Evolutionary conservation across 2,113 vertebrate species (phyloP).

Genomic region (Elephas maximus): DNA sequence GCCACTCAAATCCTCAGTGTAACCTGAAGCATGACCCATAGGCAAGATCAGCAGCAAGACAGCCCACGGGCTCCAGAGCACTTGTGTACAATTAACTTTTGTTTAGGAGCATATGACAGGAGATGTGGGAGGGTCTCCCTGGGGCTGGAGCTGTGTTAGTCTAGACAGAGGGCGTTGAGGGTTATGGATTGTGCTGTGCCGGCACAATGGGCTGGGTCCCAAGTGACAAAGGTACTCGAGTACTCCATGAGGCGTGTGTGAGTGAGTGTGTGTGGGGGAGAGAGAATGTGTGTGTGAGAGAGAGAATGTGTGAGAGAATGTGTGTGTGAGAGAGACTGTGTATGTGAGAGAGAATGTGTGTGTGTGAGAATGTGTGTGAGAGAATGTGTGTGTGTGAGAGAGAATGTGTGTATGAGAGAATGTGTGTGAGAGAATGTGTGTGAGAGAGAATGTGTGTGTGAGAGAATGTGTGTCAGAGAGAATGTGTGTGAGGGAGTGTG

Average conservation of each 20-base stretch:
- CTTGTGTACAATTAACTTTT: too few species aligned
- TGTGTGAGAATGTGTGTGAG: not conserved
- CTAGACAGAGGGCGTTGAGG: too few species aligned
- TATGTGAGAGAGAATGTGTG: accelerated
- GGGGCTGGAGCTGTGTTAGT: not conserved
- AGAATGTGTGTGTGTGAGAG: too few species aligned
- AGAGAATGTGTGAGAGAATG: too few species aligned
- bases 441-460: too few species aligned
- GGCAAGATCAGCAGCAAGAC: not conserved
- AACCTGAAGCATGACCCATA: not conserved
- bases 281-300: too few species aligned
- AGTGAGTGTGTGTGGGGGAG: not conserved
- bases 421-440: too few species aligned
- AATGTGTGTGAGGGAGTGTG: too few species aligned
- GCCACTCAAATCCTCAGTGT: accelerated
- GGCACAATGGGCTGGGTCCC: not conserved
- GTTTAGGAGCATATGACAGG: not conserved
- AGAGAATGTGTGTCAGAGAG: not conserved
- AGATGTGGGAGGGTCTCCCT: accelerated
- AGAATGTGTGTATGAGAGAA: accelerated
- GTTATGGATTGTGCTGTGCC: not conserved
- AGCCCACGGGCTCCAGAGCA: too few species aligned
- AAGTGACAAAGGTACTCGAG: not conserved
- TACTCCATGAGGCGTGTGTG: not conserved
- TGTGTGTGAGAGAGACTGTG: too few species aligned